Percentiles rank a stretch among this genome's conserved stretches.
phyloP scores from a whole-genome alignment of 2,113 vertebrate species.

The Tachuris rubrigastra region DNA sequence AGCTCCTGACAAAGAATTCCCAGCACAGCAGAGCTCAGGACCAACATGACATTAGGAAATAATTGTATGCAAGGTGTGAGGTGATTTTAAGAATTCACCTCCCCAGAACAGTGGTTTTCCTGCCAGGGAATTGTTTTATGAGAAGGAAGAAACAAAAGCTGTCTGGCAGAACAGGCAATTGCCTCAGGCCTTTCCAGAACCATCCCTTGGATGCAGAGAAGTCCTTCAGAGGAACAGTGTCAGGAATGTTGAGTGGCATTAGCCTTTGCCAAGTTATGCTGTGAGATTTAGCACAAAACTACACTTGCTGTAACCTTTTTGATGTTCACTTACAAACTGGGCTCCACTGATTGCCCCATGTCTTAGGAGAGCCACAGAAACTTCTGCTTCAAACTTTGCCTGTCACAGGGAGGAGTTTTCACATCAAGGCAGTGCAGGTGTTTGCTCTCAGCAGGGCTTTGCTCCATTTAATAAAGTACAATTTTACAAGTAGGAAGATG shows the following conservation, averaged over 20 bases:
- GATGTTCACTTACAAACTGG: neutral
- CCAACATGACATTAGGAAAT: neutral
- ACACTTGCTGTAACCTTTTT: neutral
- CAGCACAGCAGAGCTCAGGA: neutral
- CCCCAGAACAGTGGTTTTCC: neutral
- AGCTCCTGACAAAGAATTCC: neutral
- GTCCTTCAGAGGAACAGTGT: neutral
- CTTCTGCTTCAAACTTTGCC: neutral
- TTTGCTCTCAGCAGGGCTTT: neutral
- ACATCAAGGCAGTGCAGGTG: neutral
- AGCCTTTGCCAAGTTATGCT: neutral
- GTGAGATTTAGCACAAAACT: neutral
- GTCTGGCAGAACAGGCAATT: neutral
- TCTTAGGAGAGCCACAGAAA: neutral
- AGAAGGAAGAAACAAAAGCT: neutral
- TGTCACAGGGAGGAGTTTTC: neutral
- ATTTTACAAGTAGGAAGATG: neutral
- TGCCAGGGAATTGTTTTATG: neutral
- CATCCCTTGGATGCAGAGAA: fast-evolving
- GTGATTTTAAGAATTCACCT: neutral
- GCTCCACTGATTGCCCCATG: neutral
- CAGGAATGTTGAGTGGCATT: fast-evolving
- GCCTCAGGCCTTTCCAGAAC: neutral
- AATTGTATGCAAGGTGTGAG: neutral
- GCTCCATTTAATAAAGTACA: neutral